Conservation (phyloP, 2,113 vertebrate species). For the Pelusios castaneus region DNA sequence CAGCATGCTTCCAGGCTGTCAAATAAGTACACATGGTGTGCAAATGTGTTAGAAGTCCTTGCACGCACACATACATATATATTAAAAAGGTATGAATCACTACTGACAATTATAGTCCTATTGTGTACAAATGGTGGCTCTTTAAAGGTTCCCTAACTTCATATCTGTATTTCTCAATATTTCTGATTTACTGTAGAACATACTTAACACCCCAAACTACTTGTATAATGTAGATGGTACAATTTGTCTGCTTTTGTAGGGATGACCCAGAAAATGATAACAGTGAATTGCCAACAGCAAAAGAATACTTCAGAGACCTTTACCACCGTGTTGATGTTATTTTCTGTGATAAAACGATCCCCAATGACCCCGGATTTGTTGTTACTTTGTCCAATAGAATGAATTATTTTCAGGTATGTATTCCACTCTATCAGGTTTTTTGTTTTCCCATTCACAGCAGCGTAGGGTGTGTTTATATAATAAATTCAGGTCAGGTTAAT, state of each 20-base stretch:
- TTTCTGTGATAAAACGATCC: slow-evolving; percentile 99
- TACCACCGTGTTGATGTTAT: slow-evolving; percentile 98
- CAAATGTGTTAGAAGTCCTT: fast-evolving
- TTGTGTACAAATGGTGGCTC: not conserved
- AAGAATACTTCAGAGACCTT: slow-evolving; percentile 98
- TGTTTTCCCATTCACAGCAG: not conserved
- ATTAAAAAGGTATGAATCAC: not conserved
- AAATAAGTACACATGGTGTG: fast-evolving
- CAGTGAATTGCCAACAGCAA: slow-evolving; percentile 96
- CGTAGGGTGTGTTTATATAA: not conserved
- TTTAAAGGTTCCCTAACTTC: slow-evolving; percentile 12
- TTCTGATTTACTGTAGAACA: slow-evolving; percentile 1
- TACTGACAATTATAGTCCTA: not conserved
- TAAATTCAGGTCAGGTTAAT: not conserved
- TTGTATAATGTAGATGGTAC: not conserved
- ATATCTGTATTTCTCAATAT: not conserved
- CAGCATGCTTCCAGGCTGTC: not conserved
- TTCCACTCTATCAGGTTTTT: not conserved
- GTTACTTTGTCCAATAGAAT: slow-evolving; percentile 99
- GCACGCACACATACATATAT: not conserved
- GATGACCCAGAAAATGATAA: slow-evolving; percentile 97
- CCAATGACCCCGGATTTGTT: slow-evolving; percentile 97
- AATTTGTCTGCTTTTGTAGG: slow-evolving; percentile 72
- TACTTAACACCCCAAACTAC: not conserved
- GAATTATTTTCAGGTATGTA: slow-evolving; percentile 97